Percentiles rank a stretch among this genome's conserved stretches.
Evolutionary conservation across 2,888 invertebrate species (phyloP).

Genomic region (Stenchaetothrips biformis): DNA sequence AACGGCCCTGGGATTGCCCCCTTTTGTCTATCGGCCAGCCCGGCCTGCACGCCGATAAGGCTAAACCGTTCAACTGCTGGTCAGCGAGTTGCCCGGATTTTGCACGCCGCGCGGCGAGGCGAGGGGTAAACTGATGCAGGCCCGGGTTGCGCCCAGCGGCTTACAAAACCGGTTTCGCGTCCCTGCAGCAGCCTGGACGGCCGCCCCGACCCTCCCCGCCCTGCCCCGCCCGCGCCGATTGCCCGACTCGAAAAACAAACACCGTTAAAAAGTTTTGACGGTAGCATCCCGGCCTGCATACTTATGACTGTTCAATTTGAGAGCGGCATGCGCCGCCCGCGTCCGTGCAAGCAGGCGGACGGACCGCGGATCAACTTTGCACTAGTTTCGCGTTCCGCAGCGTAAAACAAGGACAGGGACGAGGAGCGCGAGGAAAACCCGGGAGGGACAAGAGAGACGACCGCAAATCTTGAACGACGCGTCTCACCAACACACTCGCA

Average conservation of each 20-base stretch:
- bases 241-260: constrained; percentile 11
- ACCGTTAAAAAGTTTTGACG: background rate
- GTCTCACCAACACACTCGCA: background rate
- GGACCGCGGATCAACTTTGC: background rate
- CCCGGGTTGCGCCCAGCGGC: background rate
- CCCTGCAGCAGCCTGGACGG: background rate
- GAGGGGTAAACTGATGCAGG: too few relatives aligned
- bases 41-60: too few relatives aligned
- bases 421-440: background rate
- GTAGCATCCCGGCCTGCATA: background rate
- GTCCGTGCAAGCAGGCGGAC: background rate
- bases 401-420: background rate
- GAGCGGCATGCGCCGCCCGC: too few relatives aligned
- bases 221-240: background rate
- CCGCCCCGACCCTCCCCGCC: background rate
- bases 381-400: background rate
- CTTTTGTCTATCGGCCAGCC: too few relatives aligned
- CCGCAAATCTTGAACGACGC: background rate
- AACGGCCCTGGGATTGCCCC: too few relatives aligned
- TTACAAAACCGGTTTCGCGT: constrained; percentile 4
- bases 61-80: too few relatives aligned
- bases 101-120: too few relatives aligned
- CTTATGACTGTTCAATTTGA: too few relatives aligned
- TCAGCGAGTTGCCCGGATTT: too few relatives aligned
- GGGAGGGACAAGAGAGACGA: background rate